Percentiles rank a stretch among this genome's conserved stretches.
Conservation (phyloP, 2,797 vertebrate genomes). For the Alouatta caraya region DNA sequence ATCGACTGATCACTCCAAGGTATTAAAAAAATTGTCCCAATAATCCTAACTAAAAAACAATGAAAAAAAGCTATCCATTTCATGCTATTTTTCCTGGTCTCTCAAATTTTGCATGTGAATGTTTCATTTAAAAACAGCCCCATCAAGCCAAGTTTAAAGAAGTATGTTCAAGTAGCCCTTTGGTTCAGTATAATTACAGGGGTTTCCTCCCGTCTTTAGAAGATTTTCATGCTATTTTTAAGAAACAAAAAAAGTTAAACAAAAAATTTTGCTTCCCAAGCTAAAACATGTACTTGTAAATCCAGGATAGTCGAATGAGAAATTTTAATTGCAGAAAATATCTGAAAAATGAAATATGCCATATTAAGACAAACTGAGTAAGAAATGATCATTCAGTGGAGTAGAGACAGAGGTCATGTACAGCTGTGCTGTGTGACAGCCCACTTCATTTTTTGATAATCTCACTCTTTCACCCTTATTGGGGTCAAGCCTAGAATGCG, state of each 20-base stretch:
- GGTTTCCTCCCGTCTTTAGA: background rate
- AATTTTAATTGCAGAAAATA: background rate
- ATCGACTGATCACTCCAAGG: background rate
- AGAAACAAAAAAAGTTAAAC: background rate
- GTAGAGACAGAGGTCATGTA: background rate
- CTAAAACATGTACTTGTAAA: background rate
- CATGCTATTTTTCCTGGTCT: background rate
- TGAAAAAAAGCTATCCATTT: background rate
- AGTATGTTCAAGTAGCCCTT: background rate
- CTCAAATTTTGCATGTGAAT: background rate
- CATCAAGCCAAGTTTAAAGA: background rate
- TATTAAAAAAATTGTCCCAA: background rate
- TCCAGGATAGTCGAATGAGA: background rate
- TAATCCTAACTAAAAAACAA: background rate
- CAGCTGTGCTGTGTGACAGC: background rate
- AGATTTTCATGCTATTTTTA: slow-evolving; percentile 5
- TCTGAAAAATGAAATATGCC: background rate
- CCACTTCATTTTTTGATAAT: background rate
- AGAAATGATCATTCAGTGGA: background rate
- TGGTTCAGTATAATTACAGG: background rate
- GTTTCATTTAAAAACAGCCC: slow-evolving; percentile 8
- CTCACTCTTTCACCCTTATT: background rate
- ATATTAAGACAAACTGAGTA: background rate
- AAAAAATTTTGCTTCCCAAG: background rate
- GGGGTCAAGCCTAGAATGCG: no score